Evolutionary conservation across 2,797 vertebrate genomes (phyloP).

Genomic region (Cossypha dichroa): DNA sequence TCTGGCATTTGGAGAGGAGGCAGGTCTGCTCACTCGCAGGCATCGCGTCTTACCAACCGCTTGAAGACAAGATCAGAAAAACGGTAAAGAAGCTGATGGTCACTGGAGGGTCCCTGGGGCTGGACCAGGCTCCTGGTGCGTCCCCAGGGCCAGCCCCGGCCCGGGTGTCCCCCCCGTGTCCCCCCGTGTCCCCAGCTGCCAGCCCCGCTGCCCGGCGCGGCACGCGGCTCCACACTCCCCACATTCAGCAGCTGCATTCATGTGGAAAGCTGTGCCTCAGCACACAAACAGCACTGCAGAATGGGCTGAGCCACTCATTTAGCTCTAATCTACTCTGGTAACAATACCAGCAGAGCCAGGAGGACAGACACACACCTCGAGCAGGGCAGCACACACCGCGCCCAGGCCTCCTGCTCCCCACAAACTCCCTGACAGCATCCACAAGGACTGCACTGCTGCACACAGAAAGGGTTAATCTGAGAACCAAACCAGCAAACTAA

Average conservation of each 20-base stretch:
- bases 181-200: neutral
- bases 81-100: neutral
- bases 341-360: neutral
- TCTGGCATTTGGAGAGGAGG: neutral
- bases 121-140: no score
- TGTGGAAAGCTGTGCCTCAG: constrained; percentile 2
- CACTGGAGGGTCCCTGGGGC: accelerated
- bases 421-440: neutral
- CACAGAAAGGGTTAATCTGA: neutral
- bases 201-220: accelerated
- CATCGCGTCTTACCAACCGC: neutral
- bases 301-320: neutral
- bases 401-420: neutral
- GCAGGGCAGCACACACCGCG: accelerated
- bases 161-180: no score
- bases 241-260: neutral
- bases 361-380: accelerated
- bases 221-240: neutral
- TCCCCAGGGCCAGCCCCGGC: no score
- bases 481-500: neutral
- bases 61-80: neutral
- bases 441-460: accelerated
- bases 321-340: neutral
- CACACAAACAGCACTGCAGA: neutral
- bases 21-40: neutral